A percentile compares a stretch with the other conserved stretches of the same genome.
Evolutionary conservation across 2,113 vertebrate species (phyloP).

Genomic region (Mungos mungo): DNA sequence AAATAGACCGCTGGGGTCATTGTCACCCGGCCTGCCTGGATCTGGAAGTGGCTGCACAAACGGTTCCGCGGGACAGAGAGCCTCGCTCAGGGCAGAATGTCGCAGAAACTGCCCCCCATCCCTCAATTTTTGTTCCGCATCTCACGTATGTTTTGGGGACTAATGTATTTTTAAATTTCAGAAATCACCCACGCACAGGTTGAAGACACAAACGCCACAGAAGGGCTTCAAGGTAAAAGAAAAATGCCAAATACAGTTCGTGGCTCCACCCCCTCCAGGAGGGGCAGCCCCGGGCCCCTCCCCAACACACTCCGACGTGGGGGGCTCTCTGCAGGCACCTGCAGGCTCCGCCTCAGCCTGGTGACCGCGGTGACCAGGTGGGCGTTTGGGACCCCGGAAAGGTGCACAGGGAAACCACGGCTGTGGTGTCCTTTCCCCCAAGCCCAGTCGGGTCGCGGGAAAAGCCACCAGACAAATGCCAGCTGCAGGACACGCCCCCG

Average conservation of each 20-base stretch:
- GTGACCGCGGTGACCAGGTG: neutral
- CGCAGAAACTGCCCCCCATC: too few relatives aligned
- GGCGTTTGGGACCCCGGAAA: neutral
- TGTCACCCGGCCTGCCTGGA: neutral
- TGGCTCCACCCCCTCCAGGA: fast-evolving
- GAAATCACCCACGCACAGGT: fast-evolving
- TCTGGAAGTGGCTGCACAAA: neutral
- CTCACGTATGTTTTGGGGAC: neutral
- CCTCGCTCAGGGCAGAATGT: neutral
- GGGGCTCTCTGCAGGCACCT: neutral
- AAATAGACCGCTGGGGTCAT: fast-evolving
- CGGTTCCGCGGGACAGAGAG: neutral
- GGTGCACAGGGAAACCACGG: fast-evolving
- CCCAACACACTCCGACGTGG: fast-evolving
- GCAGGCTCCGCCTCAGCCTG: neutral
- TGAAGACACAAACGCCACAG: neutral
- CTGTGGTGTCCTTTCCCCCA: too few relatives aligned
- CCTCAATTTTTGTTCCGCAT: neutral
- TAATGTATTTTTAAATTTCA: neutral
- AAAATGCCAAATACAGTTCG: fast-evolving
- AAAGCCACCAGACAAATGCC: neutral
- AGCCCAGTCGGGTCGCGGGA: fast-evolving
- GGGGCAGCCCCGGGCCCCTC: fast-evolving
- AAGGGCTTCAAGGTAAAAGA: neutral
- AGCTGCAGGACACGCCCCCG: neutral